Conservation (phyloP, 2,797 vertebrate species). For the Austrolebias charrua region DNA sequence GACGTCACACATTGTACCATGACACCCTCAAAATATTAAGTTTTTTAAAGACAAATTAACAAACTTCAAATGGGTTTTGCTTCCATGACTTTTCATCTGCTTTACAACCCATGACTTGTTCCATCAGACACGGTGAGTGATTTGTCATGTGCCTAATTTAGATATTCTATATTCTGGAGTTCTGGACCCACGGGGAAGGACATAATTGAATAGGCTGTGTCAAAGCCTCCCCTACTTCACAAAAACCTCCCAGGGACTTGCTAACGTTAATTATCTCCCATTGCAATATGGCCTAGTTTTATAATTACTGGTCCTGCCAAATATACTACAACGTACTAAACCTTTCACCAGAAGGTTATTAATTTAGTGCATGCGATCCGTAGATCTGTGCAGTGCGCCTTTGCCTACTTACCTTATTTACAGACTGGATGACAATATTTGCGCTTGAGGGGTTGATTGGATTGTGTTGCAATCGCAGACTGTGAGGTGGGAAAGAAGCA, state of each 20-base stretch:
- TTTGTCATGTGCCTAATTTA: slow-evolving; percentile 82
- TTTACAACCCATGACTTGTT: slow-evolving; percentile 59
- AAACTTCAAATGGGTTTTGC: slow-evolving; percentile 25
- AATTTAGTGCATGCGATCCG: slow-evolving; percentile 54
- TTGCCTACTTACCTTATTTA: slow-evolving; percentile 62
- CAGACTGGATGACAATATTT: slow-evolving; percentile 52
- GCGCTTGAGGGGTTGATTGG: slow-evolving; percentile 32
- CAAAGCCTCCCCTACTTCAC: slow-evolving; percentile 73
- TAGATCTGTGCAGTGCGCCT: slow-evolving; percentile 33
- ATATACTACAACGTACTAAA: slow-evolving; percentile 78
- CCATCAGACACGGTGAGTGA: slow-evolving; percentile 66
- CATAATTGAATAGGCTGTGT: slow-evolving; percentile 87
- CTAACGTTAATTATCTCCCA: slow-evolving; percentile 86
- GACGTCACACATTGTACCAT: background rate
- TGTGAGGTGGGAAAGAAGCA: slow-evolving; percentile 24
- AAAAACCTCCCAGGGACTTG: slow-evolving; percentile 77
- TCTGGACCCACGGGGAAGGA: slow-evolving; percentile 75
- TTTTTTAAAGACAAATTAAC: background rate
- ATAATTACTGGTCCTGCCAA: slow-evolving; percentile 87
- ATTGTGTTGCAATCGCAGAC: slow-evolving; percentile 23
- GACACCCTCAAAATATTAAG: slow-evolving; percentile 6
- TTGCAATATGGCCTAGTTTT: slow-evolving; percentile 87
- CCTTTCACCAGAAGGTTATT: slow-evolving; percentile 67
- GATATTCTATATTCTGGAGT: slow-evolving; percentile 79
- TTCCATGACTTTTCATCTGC: slow-evolving; percentile 39